These are phyloP conservation scores for Pangasius mekongensis DNA, from an alignment of 2,797 vertebrate species.

Conservation along the genomic window DNA sequence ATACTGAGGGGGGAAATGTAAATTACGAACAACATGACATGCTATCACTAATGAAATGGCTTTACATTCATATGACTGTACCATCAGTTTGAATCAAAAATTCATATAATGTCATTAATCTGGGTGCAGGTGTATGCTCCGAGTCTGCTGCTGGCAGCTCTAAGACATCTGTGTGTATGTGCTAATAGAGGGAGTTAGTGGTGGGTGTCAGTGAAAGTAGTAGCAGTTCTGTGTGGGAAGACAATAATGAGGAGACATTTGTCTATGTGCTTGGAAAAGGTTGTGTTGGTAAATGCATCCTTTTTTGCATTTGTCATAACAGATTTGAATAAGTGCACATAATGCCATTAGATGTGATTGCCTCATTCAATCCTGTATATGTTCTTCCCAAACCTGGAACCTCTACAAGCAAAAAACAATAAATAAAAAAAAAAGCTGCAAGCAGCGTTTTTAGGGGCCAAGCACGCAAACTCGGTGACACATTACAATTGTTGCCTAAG, in stretches of 20 bases:
- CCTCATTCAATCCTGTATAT: not conserved
- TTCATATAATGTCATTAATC: not conserved
- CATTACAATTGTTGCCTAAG: too few species aligned
- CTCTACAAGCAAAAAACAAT: not conserved
- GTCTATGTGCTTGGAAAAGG: not conserved
- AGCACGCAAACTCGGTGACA: too few species aligned
- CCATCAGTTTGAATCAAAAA: not conserved
- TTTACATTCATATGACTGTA: not conserved
- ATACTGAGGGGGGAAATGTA: not conserved
- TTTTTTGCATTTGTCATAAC: not conserved
- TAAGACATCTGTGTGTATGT: not conserved
- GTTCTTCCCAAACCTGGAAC: not conserved
- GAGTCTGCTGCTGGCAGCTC: not conserved
- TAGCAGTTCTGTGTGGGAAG: constrained; percentile 1
- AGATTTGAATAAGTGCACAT: not conserved
- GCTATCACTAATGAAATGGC: not conserved
- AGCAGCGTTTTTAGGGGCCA: too few species aligned
- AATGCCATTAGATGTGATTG: not conserved
- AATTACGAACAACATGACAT: not conserved
- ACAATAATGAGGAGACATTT: constrained; percentile 9
- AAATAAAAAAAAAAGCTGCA: not conserved
- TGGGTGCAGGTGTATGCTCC: not conserved
- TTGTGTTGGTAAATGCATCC: not conserved
- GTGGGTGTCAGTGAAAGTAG: not conserved
- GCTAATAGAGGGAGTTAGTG: not conserved